These are phyloP conservation scores for Dallia pectoralis DNA, from an alignment of 2,797 vertebrate genomes.

Conservation along the genomic window DNA sequence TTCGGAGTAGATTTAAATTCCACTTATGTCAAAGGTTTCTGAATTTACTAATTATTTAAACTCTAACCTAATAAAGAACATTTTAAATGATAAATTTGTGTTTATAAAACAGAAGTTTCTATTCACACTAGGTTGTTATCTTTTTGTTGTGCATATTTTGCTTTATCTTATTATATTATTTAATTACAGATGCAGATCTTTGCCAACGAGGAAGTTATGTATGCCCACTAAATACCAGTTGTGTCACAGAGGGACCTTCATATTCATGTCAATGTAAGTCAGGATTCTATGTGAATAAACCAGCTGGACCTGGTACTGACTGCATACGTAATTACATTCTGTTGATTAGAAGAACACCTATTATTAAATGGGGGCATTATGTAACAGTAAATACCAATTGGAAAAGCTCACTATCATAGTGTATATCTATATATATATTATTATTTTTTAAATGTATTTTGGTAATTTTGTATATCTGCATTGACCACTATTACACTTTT, in stretches of 20 bases:
- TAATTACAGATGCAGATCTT: conserved; percentile 20
- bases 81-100: not conserved
- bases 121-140: not conserved
- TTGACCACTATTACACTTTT: not conserved
- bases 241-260: conserved; percentile 18
- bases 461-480: too few relatives aligned
- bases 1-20: conserved; percentile 16
- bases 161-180: not conserved
- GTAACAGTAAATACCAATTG: not conserved
- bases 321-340: conserved; percentile 18
- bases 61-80: not conserved
- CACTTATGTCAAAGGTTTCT: conserved; percentile 17
- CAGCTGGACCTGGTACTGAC: conserved; percentile 13
- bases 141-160: not conserved
- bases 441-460: too few relatives aligned
- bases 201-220: conserved; percentile 12
- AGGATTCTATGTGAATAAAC: conserved; percentile 9
- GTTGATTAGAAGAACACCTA: not conserved
- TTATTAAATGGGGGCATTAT: not conserved
- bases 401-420: too few relatives aligned
- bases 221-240: conserved; percentile 18
- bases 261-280: conserved; percentile 16
- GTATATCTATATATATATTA: too few relatives aligned
- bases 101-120: not conserved
- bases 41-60: not conserved